phyloP scores from a whole-genome alignment of 2,797 vertebrate species.

The Gymnodraco acuticeps region DNA sequence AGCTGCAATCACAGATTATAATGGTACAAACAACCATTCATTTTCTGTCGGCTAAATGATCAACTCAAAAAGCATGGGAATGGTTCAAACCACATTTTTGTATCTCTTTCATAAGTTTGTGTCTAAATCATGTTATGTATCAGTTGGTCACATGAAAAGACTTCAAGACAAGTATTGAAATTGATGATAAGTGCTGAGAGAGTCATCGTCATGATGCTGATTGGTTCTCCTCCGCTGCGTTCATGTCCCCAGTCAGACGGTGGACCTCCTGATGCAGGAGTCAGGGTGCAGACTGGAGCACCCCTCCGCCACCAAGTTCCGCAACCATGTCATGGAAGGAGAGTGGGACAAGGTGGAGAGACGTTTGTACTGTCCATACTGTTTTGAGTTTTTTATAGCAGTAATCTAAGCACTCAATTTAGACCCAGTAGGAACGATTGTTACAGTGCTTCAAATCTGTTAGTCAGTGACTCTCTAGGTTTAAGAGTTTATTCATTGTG shows the following conservation, averaged over 20 bases:
- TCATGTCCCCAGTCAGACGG: slow-evolving; percentile 90
- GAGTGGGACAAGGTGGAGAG: slow-evolving; percentile 95
- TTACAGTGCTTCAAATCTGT: neutral
- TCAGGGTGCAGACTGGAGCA: slow-evolving; percentile 98
- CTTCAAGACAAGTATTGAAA: neutral
- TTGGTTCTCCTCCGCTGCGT: slow-evolving; percentile 6
- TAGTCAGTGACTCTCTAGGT: neutral
- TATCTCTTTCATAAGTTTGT: neutral
- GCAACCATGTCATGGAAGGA: slow-evolving; percentile 98
- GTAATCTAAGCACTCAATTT: neutral
- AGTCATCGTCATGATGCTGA: neutral
- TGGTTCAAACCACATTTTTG: neutral
- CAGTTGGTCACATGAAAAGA: neutral
- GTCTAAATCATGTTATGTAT: slow-evolving; percentile 7
- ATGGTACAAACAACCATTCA: too few relatives aligned
- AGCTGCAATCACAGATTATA: too few relatives aligned
- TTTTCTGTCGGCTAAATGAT: too few relatives aligned
- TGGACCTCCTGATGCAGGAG: slow-evolving; percentile 99
- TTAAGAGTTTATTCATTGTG: neutral
- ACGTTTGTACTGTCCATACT: neutral
- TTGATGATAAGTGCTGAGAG: neutral
- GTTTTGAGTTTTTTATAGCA: neutral
- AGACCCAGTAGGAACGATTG: neutral
- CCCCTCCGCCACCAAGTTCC: slow-evolving; percentile 97
- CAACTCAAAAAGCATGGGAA: neutral